phyloP scores from a whole-genome alignment of 2,113 vertebrate genomes.

The Axis porcinus region DNA sequence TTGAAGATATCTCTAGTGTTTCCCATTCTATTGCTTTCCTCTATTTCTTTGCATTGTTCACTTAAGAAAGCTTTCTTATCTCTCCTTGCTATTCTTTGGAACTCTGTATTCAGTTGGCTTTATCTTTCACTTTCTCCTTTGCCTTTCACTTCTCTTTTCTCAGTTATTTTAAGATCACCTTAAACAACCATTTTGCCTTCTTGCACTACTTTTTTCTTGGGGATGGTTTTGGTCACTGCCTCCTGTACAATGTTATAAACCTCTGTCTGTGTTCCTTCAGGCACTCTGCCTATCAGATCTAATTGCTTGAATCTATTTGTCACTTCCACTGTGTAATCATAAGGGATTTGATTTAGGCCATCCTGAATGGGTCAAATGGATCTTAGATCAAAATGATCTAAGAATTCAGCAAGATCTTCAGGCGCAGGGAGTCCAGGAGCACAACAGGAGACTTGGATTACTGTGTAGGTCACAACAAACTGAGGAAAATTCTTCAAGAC shows the following conservation, averaged over 20 bases:
- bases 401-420: neutral
- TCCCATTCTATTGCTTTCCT: too few species aligned
- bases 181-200: neutral
- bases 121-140: too few species aligned
- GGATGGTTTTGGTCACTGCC: neutral
- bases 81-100: too few species aligned
- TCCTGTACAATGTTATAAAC: neutral
- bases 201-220: neutral
- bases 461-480: neutral
- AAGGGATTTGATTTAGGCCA: neutral
- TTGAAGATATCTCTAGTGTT: too few species aligned
- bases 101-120: too few species aligned
- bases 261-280: neutral
- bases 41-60: too few species aligned
- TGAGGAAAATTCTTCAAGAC: neutral
- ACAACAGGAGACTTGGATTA: neutral
- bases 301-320: neutral
- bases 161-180: too few species aligned
- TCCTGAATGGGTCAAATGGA: neutral
- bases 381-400: neutral
- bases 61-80: too few species aligned
- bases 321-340: neutral
- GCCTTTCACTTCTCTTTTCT: too few species aligned
- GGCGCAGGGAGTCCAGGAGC: neutral
- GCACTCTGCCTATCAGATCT: neutral